A percentile compares a stretch with the other conserved stretches of the same genome.
Conservation (phyloP, 2,888 invertebrate genomes). For the Eledona agricola region DNA sequence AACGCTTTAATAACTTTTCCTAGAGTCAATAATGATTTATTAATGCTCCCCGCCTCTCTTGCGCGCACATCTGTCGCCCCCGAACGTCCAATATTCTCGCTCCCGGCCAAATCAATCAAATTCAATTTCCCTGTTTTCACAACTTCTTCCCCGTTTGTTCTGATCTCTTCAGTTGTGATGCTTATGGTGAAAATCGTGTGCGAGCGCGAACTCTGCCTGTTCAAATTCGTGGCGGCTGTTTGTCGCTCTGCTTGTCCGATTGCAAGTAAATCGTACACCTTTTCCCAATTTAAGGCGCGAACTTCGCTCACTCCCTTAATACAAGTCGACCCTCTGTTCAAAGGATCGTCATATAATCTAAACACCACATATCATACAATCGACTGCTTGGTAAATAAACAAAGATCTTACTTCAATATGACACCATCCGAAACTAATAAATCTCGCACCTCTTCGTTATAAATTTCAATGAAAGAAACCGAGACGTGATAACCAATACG, state of each 20-base stretch:
- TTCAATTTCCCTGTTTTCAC: slow-evolving; percentile 96
- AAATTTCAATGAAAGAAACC: slow-evolving; percentile 93
- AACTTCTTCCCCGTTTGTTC: slow-evolving; percentile 86
- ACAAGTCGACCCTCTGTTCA: slow-evolving; percentile 87
- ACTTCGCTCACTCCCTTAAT: slow-evolving; percentile 93
- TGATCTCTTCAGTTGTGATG: slow-evolving; percentile 90
- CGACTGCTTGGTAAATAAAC: too few relatives aligned
- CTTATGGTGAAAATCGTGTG: slow-evolving; percentile 96
- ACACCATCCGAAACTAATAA: slow-evolving; percentile 63
- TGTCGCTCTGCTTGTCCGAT: slow-evolving; percentile 86
- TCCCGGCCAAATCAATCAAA: slow-evolving; percentile 96
- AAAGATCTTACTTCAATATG: too few relatives aligned
- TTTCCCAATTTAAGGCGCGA: slow-evolving; percentile 85
- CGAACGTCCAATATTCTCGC: slow-evolving; percentile 94
- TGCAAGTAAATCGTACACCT: slow-evolving; percentile 88
- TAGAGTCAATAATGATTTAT: slow-evolving; percentile 92
- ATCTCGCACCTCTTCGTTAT: slow-evolving; percentile 97
- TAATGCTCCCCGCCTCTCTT: slow-evolving; percentile 95
- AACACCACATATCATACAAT: slow-evolving; percentile 6
- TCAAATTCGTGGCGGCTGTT: slow-evolving; percentile 94
- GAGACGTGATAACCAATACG: slow-evolving; percentile 82
- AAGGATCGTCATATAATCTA: slow-evolving; percentile 65
- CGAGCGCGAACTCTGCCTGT: slow-evolving; percentile 93
- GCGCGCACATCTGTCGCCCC: slow-evolving; percentile 90
- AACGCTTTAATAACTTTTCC: slow-evolving; percentile 93